A percentile compares a stretch with the other conserved stretches of the same genome.
Evolutionary conservation across 2,797 vertebrate genomes (phyloP).

Genomic region (Microctenopoma lineatum): DNA sequence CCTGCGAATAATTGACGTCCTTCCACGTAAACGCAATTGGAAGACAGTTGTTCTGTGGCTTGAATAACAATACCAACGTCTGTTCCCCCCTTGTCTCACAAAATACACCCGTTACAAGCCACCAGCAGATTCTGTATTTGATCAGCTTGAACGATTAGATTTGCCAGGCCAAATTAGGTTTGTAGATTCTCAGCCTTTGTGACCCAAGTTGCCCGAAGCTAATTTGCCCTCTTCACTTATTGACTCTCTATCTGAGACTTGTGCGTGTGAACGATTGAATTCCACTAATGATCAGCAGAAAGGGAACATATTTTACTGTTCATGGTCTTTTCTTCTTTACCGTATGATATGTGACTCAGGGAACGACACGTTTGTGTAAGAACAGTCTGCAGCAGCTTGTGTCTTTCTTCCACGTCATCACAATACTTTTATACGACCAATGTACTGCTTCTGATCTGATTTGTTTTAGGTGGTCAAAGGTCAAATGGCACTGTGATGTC

Average conservation of each 20-base stretch:
- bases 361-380: conserved; percentile 61
- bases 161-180: conserved; percentile 79
- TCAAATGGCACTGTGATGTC: no score
- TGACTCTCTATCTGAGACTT: conserved; percentile 54
- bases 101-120: conserved; percentile 60
- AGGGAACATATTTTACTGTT: conserved; percentile 54
- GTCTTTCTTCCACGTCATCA: conserved; percentile 10
- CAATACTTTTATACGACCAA: background rate
- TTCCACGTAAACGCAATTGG: conserved; percentile 42
- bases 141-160: conserved; percentile 75
- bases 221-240: conserved; percentile 62
- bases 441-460: no score
- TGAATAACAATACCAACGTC: conserved; percentile 71
- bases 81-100: conserved; percentile 67
- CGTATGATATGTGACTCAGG: conserved; percentile 47
- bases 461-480: no score
- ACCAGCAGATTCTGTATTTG: conserved; percentile 62
- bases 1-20: conserved; percentile 61
- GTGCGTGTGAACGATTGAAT: conserved; percentile 53
- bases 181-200: conserved; percentile 72
- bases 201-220: conserved; percentile 68
- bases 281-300: conserved; percentile 49
- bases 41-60: conserved; percentile 63
- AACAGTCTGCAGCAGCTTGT: conserved; percentile 36
- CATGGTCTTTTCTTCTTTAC: conserved; percentile 48